Conservation (phyloP, 2,888 invertebrate genomes). For the Chymomyza fuscimana region DNA sequence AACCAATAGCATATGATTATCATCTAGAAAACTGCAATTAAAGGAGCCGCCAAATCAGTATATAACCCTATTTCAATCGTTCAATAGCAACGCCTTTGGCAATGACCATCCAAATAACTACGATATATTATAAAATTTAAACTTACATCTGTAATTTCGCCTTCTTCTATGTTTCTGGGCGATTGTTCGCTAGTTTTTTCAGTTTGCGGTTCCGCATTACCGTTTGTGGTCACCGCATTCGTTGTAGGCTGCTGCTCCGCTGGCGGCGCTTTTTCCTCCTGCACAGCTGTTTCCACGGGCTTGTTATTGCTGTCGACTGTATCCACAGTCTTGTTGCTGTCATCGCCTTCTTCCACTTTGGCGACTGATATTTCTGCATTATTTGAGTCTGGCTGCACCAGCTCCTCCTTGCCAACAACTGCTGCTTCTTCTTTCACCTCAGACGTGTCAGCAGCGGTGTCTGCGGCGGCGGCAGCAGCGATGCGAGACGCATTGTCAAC, state of each 20-base stretch:
- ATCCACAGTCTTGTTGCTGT: neutral
- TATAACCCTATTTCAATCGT: too few relatives aligned
- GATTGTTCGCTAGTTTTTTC: slow-evolving; percentile 21
- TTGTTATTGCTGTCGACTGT: neutral
- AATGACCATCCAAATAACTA: neutral
- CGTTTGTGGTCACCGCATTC: slow-evolving; percentile 38
- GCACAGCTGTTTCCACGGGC: neutral
- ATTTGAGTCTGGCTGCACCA: slow-evolving; percentile 1
- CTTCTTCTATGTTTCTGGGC: slow-evolving; percentile 48
- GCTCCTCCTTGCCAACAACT: slow-evolving; percentile 10
- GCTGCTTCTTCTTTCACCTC: slow-evolving; percentile 33
- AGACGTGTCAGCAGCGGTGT: slow-evolving; percentile 50
- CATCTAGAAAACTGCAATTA: too few relatives aligned
- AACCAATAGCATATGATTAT: too few relatives aligned
- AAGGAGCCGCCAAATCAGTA: too few relatives aligned
- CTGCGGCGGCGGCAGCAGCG: slow-evolving; percentile 21
- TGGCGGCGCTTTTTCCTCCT: neutral
- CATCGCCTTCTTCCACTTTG: neutral
- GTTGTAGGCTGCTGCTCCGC: neutral
- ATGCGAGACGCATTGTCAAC: neutral
- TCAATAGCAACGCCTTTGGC: too few relatives aligned
- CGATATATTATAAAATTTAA: neutral
- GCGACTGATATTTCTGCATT: neutral
- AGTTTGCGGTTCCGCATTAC: slow-evolving; percentile 14
- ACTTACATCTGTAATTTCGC: slow-evolving; percentile 61